Evolutionary conservation across 2,888 invertebrate genomes (phyloP).

Genomic region (Biston betularia): DNA sequence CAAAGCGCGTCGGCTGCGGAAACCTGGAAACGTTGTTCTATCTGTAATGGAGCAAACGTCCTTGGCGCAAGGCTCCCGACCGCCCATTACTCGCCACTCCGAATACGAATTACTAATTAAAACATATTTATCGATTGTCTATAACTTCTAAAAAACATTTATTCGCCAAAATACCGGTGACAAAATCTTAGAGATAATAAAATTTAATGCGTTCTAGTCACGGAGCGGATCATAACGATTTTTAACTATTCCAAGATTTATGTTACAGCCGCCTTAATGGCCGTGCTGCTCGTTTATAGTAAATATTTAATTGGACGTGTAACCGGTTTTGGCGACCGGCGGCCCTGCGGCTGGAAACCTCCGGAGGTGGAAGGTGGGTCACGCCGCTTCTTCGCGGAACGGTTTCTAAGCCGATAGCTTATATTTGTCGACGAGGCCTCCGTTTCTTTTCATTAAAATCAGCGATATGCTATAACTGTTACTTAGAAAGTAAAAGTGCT

Average conservation of each 20-base stretch:
- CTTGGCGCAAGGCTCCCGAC: conserved; percentile 21
- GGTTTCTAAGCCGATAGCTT: conserved; percentile 19
- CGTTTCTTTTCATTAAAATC: not conserved
- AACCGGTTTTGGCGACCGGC: conserved; percentile 53
- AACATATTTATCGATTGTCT: conserved; percentile 54
- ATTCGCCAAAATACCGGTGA: conserved; percentile 65
- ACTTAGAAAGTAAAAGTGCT: not conserved
- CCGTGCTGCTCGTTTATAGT: conserved; percentile 57
- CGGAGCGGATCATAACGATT: conserved; percentile 61
- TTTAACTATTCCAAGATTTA: conserved; percentile 69
- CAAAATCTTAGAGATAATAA: conserved; percentile 68
- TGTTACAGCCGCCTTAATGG: conserved; percentile 64
- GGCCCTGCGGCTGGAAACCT: conserved; percentile 31
- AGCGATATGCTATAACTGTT: not conserved
- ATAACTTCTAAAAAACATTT: conserved; percentile 58
- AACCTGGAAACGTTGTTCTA: not conserved
- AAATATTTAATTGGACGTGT: conserved; percentile 63
- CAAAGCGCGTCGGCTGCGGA: too few relatives aligned
- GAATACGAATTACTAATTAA: conserved; percentile 41
- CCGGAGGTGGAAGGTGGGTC: conserved; percentile 17
- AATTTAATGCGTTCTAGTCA: conserved; percentile 62
- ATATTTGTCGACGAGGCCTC: conserved; percentile 13
- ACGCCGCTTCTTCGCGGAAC: conserved; percentile 10
- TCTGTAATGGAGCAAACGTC: conserved; percentile 14
- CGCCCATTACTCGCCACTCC: conserved; percentile 2